These are phyloP conservation scores for Rhagophthalmus giganteus DNA, from an alignment of 2,888 invertebrate genomes.

Conservation along the genomic window DNA sequence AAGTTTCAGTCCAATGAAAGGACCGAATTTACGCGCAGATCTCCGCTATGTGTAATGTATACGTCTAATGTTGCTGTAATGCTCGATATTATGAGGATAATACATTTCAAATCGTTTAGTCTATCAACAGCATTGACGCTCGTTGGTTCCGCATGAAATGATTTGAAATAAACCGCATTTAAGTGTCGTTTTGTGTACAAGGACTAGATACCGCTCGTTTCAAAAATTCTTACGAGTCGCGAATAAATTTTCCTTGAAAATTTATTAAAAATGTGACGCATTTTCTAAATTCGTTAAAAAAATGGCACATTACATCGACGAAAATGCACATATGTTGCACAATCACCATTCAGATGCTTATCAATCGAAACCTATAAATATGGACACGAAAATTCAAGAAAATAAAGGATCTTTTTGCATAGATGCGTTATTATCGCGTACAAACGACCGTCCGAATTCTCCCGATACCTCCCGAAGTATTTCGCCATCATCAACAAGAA, in stretches of 20 bases:
- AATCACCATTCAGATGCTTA: conserved; percentile 37
- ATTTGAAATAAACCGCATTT: conserved; percentile 17
- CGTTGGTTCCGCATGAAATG: conserved; percentile 36
- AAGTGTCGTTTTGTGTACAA: conserved; percentile 6
- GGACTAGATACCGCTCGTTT: conserved; percentile 3
- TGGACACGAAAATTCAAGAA: conserved; percentile 54
- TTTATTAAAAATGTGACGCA: no score
- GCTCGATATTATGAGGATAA: conserved; percentile 57
- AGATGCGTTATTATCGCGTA: conserved; percentile 76
- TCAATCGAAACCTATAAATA: conserved; percentile 45
- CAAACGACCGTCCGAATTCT: conserved; percentile 46
- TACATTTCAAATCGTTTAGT: conserved; percentile 57
- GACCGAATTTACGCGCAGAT: conserved; percentile 46
- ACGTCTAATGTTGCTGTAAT: conserved; percentile 57
- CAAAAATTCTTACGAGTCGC: not conserved
- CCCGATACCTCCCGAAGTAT: conserved; percentile 52
- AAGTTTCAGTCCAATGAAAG: conserved; percentile 48
- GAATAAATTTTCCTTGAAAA: no score
- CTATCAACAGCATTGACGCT: conserved; percentile 50
- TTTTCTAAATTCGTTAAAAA: no score
- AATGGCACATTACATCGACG: conserved; percentile 48
- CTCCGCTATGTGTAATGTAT: conserved; percentile 53
- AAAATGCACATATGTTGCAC: conserved; percentile 39
- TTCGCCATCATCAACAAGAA: conserved; percentile 62
- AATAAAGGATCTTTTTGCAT: conserved; percentile 80